Percentiles rank a stretch among this genome's conserved stretches.
Evolutionary conservation across 2,797 vertebrate genomes (phyloP).

Genomic region (Lagodon rhomboides): DNA sequence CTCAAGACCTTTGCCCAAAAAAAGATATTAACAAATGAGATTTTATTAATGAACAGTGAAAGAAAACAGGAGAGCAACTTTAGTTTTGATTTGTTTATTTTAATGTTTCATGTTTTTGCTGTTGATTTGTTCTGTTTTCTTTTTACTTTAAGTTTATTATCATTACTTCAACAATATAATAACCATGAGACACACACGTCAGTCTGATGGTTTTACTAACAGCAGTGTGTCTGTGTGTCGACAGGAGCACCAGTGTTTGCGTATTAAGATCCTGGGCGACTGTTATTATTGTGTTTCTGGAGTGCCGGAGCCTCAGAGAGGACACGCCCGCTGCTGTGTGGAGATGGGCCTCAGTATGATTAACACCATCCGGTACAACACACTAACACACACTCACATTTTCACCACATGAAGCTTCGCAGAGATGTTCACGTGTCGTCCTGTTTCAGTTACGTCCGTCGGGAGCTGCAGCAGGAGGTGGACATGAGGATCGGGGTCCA

Average conservation of each 20-base stretch:
- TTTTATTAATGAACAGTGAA: no score
- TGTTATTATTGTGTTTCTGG: constrained; percentile 95
- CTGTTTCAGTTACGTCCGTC: constrained; percentile 87
- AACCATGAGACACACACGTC: no score
- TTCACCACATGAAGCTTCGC: rapidly evolving
- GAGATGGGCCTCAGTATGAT: constrained; percentile 97
- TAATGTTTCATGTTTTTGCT: no score
- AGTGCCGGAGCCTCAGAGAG: constrained; percentile 90
- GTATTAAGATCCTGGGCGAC: constrained; percentile 94
- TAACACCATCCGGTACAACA: constrained; percentile 89
- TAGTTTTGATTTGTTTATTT: no score
- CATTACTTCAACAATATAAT: no score
- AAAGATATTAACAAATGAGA: no score
- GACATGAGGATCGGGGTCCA: constrained; percentile 95
- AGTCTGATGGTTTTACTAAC: no score
- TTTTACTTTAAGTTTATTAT: no score
- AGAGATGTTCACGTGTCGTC: no score
- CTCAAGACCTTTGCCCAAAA: no score
- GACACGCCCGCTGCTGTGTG: constrained; percentile 93
- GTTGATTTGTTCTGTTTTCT: no score
- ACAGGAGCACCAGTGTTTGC: constrained; percentile 93
- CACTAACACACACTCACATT: background rate
- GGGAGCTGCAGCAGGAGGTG: constrained; percentile 91
- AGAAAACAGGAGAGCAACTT: no score
- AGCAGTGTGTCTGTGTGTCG: constrained; percentile 27